A percentile compares a stretch with the other conserved stretches of the same genome.
These are phyloP conservation scores for Pachliopta kotzebuea DNA, from an alignment of 2,888 invertebrate species.

Conservation along the genomic window DNA sequence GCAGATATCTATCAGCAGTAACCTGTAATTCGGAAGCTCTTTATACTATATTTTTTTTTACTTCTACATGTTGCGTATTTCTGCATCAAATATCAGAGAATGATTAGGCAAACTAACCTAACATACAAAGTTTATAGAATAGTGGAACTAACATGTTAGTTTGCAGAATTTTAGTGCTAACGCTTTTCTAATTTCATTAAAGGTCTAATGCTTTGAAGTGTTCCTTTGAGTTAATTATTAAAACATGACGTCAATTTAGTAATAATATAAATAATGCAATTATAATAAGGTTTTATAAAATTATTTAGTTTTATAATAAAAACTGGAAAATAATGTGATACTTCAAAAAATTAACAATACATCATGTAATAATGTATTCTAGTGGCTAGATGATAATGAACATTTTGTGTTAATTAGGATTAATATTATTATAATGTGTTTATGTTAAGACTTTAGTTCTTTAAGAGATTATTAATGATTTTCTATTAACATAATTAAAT, in stretches of 20 bases:
- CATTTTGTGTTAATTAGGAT: background rate
- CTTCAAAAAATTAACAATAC: slow-evolving; percentile 11
- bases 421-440: background rate
- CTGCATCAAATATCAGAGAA: too few species aligned
- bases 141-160: background rate
- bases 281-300: background rate
- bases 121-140: too few species aligned
- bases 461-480: background rate
- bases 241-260: background rate
- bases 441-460: background rate
- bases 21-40: too few species aligned
- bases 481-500: background rate
- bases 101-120: too few species aligned
- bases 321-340: slow-evolving; percentile 21
- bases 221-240: background rate
- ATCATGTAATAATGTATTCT: background rate
- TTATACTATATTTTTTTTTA: too few species aligned
- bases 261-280: background rate
- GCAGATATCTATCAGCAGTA: too few species aligned
- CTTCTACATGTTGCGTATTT: too few species aligned
- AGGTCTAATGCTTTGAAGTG: background rate
- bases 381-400: background rate
- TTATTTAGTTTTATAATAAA: background rate
- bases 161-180: background rate
- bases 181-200: background rate